These are phyloP conservation scores for Laodelphax striatellus DNA, from an alignment of 1,140 invertebrate genomes.

Conservation along the genomic window DNA sequence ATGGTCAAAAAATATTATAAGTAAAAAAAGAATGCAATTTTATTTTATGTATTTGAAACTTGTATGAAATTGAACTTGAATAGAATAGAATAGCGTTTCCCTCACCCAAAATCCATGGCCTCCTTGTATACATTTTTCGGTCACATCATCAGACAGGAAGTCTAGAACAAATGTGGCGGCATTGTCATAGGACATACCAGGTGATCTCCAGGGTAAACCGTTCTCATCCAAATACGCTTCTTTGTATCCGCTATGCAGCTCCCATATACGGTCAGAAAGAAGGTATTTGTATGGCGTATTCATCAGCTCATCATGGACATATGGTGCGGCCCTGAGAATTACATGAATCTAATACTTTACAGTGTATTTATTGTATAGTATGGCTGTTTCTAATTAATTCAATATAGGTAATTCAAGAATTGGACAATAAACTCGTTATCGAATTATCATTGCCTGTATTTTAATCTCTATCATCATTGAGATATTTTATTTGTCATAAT, in stretches of 20 bases:
- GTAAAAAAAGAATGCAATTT: too few relatives aligned
- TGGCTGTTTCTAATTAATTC: too few relatives aligned
- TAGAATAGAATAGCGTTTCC: background rate
- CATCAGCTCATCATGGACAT: background rate
- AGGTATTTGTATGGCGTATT: background rate
- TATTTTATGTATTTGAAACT: too few relatives aligned
- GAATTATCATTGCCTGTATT: too few relatives aligned
- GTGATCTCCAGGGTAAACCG: constrained; percentile 10
- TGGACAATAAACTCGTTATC: too few relatives aligned
- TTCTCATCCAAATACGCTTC: background rate
- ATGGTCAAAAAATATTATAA: too few relatives aligned
- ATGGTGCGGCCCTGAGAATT: background rate
- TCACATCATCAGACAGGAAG: constrained; percentile 2
- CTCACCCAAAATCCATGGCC: constrained; percentile 8
- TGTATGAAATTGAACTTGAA: too few relatives aligned
- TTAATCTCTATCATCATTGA: too few relatives aligned
- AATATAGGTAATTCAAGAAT: too few relatives aligned
- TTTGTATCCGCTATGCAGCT: constrained; percentile 13
- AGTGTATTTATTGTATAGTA: too few relatives aligned
- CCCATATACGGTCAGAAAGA: constrained; percentile 7
- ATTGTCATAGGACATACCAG: background rate
- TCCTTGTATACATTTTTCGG: constrained; percentile 6
- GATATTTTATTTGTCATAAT: too few relatives aligned
- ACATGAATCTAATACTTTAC: background rate
- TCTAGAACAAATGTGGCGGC: constrained; percentile 9